Base-by-base conservation (phyloP, 2,113 vertebrate genomes). In the Anguilla rostrata region DNA sequence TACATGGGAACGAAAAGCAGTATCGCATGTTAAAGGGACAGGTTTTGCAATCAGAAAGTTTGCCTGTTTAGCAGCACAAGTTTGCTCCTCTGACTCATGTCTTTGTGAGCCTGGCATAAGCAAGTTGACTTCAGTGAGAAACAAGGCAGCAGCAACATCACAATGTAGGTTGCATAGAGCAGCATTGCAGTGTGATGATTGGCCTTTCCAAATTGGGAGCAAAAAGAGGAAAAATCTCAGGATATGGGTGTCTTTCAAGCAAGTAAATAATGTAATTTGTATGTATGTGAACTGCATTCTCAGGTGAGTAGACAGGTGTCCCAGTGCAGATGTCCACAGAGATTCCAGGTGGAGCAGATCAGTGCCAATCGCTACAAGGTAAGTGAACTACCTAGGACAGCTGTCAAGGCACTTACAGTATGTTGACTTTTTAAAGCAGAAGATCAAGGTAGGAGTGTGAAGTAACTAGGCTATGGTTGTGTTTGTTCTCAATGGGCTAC, bases 271-370 rank as follows among this genome's bases (percentile, higher is more conserved):
- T 34, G 34, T 34, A 34, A 34, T 34, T 34, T 34, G 34, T 34
- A 34, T 34, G 34, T 34, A 34, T 34, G 26, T 12, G 9, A 34
- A 29, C 49, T 26, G 0, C 14, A 15, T n/a, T 85, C 22, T 5
- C 75, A 98, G 97, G 96, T 98, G 86, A 97, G 96, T 88, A 94
- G 97, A 40, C 97, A 98, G 80, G 97, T 98, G 39, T 96, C 97
- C 34, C 96, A 97, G 89, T 98, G 97, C 90, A 97, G 95, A 94
- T 98, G 97, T 46, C 95, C 95, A 84, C 97, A 96, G 91, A 96
- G 95, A 86, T 98, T 97, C 93, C 94, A 97, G 89, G 97, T 98
- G 94, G 96, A 98, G 89, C 97, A 98, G 92, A 97, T 98, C 89
- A 98, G 96, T 71, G 96, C 96, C 91, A 98, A 97, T 87, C 93